These are phyloP conservation scores for Acromyrmex echinatior DNA, from an alignment of 1,140 invertebrate species.

Conservation along the genomic window DNA sequence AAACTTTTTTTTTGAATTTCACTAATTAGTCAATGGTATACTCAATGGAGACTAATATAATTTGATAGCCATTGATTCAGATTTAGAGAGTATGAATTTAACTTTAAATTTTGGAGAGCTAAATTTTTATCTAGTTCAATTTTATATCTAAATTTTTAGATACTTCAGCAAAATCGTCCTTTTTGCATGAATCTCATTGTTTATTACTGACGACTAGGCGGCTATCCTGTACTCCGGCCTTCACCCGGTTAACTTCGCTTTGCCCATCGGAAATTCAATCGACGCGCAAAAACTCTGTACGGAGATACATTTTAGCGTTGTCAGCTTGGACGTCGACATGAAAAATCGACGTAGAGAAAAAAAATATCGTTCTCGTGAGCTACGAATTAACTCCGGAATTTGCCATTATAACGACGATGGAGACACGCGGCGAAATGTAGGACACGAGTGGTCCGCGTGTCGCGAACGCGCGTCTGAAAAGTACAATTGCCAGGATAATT, in stretches of 20 bases:
- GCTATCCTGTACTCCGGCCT: conserved; percentile 1
- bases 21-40: no score
- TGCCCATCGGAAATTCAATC: conserved; percentile 25
- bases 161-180: no score
- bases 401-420: not conserved
- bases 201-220: not conserved
- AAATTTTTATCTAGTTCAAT: no score
- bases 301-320: not conserved
- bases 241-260: conserved; percentile 36
- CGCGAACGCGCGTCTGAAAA: conserved; percentile 26
- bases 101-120: no score
- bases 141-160: no score
- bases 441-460: conserved; percentile 8
- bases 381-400: conserved; percentile 27
- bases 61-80: no score
- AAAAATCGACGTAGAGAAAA: conserved; percentile 26
- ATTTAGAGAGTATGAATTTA: no score
- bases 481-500: conserved; percentile 58
- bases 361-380: conserved; percentile 15
- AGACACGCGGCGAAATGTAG: conserved; percentile 28
- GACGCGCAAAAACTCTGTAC: not conserved
- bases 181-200: conserved; percentile 16
- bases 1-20: no score
- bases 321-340: not conserved
- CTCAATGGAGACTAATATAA: no score